phyloP scores from a whole-genome alignment of 1,140 invertebrate species.

The Drosophila suzukii region DNA sequence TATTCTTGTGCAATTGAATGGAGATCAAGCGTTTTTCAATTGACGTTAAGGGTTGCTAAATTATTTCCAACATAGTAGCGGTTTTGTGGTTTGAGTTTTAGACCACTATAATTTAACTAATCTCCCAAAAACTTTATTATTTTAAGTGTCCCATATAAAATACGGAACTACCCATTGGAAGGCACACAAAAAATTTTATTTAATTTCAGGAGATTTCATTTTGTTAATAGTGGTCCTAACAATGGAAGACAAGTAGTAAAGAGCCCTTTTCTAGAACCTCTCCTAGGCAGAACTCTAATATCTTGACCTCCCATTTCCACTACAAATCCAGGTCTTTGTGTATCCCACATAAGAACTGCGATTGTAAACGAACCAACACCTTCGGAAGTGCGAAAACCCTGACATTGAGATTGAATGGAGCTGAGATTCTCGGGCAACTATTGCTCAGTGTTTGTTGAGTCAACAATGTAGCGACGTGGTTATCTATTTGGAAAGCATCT shows the following conservation, averaged over 20 bases:
- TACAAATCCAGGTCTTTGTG: conserved; percentile 35
- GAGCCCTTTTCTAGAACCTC: background rate
- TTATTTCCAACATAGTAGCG: background rate
- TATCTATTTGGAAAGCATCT: conserved; percentile 39
- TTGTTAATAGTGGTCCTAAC: too few relatives aligned
- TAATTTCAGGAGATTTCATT: too few relatives aligned
- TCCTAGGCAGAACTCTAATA: too few relatives aligned
- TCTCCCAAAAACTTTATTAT: background rate
- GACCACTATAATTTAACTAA: too few relatives aligned
- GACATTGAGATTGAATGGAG: conserved; percentile 38
- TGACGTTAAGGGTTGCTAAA: background rate
- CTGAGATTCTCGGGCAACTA: conserved; percentile 21
- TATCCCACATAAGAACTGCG: conserved; percentile 25
- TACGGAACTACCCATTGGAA: too few relatives aligned
- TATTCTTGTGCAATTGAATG: conserved; percentile 43
- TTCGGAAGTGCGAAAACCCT: conserved; percentile 36
- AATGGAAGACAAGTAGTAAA: too few relatives aligned
- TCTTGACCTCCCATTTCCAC: conserved; percentile 14
- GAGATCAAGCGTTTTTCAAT: conserved; percentile 22
- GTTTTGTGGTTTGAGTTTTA: too few relatives aligned
- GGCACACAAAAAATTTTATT: too few relatives aligned
- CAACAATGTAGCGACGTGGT: conserved; percentile 33
- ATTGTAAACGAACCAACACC: conserved; percentile 32
- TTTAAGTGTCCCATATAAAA: too few relatives aligned
- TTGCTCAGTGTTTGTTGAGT: conserved; percentile 21